phyloP scores from a whole-genome alignment of 1,140 invertebrate genomes.

The Druon quercuslanigerum region DNA sequence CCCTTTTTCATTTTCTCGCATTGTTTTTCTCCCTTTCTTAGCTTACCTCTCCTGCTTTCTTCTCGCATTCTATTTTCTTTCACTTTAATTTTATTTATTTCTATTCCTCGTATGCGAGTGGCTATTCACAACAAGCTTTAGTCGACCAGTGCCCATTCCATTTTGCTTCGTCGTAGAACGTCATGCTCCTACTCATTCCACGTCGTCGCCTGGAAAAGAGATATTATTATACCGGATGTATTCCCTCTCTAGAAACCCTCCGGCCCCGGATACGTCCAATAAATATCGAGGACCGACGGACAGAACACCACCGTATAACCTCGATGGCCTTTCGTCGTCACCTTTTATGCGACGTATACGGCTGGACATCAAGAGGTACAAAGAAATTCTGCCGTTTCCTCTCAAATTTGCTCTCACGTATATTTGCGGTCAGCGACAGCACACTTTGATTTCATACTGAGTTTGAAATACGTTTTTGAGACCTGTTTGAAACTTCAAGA shows the following conservation, averaged over 20 bases:
- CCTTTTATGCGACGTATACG: conserved; percentile 53
- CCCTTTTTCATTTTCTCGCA: conserved; percentile 44
- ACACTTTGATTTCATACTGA: neutral
- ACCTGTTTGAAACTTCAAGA: neutral
- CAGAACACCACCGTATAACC: conserved; percentile 37
- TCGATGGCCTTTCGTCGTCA: conserved; percentile 45
- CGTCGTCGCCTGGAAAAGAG: conserved; percentile 64
- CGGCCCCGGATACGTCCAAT: conserved; percentile 55
- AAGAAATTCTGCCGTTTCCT: conserved; percentile 37
- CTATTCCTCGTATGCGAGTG: conserved; percentile 34
- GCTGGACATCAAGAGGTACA: conserved; percentile 41
- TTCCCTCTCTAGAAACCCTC: conserved; percentile 37
- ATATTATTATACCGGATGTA: conserved; percentile 65
- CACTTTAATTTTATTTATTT: conserved; percentile 64
- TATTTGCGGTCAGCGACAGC: conserved; percentile 31
- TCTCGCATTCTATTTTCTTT: conserved; percentile 57
- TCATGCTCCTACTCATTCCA: conserved; percentile 56
- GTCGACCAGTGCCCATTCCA: conserved; percentile 45
- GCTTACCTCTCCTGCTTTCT: conserved; percentile 43
- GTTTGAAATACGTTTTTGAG: conserved; percentile 3
- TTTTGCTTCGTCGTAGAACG: conserved; percentile 48
- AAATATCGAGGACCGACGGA: conserved; percentile 60
- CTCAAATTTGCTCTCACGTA: conserved; percentile 33
- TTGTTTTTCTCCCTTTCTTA: conserved; percentile 47
- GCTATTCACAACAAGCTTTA: conserved; percentile 48